Evolutionary conservation across 2,797 vertebrate genomes (phyloP), one percentile per base, ranked within the genome.

Genomic region (Coracias cyanogaster): DNA sequence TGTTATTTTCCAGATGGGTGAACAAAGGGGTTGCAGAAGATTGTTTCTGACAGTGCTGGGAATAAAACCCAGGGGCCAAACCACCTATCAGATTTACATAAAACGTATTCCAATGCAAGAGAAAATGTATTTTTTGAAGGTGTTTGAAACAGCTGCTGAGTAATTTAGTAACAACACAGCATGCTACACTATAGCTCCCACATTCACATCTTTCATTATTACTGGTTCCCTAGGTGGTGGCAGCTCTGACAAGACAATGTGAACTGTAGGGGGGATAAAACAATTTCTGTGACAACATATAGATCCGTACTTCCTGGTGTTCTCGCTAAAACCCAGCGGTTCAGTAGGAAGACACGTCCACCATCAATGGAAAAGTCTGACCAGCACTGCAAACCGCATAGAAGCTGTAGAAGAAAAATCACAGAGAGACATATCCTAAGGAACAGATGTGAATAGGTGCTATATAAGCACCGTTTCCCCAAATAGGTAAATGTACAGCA

Each of bases 1-100:
- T 83, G 82, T 94, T 96, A 93, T 95, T 97, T 97, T 96, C 95
- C 94, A 95, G 94, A 93, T 94, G 95, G 85, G 84, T 93, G 95
- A 96, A 94, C 76, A 94, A 93, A 96, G 85, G 91, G 85, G 87
- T 93, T 93, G 82, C 77, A 94, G 85, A 94, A 90, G 67, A 97
- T 91, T 95, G 74, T 62, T 97, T 91, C 87, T 90, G 91, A 97
- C 82, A 90, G 87, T 61, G 76, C 41, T 69, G 72, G 72, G 69
- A 97, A 94, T 64, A 96, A 94, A 96, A 94, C 87, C 87, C 90
- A 95, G 65, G 82, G 91, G 94, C 85, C 82, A 95, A 94, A 86
- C 79, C 72, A 86, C 89, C 90, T 80, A 74, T 78, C 87, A 94
- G 87, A 94, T 95, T 94, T 94, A 91, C 95, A 94, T 96, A 94